Conservation (phyloP, 2,797 vertebrate species). For the Myotis planiceps region DNA sequence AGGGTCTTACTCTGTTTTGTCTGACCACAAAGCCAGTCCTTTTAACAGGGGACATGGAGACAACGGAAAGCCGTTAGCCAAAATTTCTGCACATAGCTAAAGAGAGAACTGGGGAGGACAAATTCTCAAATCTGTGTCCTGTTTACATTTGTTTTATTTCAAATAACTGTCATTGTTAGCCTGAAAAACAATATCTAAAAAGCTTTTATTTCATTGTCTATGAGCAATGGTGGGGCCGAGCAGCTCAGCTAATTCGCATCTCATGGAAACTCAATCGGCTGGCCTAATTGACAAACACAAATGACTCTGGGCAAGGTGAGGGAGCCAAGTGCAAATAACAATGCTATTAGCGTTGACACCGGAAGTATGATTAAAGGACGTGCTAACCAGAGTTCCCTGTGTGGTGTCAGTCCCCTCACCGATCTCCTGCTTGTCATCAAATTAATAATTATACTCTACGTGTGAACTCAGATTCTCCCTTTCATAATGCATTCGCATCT, state of each 20-base stretch:
- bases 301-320: background rate
- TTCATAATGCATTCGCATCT: background rate
- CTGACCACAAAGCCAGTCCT: background rate
- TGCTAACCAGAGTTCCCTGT: background rate
- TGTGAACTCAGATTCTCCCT: background rate
- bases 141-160: background rate
- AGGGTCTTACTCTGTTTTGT: background rate
- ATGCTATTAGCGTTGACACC: background rate
- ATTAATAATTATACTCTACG: background rate
- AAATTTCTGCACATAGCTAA: background rate
- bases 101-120: background rate
- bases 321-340: background rate
- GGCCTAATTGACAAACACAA: slow-evolving; percentile 23
- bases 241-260: background rate
- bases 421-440: background rate
- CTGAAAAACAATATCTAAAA: background rate
- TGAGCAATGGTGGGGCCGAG: background rate
- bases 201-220: background rate
- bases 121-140: background rate
- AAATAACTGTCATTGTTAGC: background rate
- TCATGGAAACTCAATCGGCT: background rate
- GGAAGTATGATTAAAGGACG: background rate
- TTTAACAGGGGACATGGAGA: background rate
- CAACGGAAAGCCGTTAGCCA: background rate
- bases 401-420: background rate